Conservation (phyloP, 2,113 vertebrate species). For the Lycaon pictus region DNA sequence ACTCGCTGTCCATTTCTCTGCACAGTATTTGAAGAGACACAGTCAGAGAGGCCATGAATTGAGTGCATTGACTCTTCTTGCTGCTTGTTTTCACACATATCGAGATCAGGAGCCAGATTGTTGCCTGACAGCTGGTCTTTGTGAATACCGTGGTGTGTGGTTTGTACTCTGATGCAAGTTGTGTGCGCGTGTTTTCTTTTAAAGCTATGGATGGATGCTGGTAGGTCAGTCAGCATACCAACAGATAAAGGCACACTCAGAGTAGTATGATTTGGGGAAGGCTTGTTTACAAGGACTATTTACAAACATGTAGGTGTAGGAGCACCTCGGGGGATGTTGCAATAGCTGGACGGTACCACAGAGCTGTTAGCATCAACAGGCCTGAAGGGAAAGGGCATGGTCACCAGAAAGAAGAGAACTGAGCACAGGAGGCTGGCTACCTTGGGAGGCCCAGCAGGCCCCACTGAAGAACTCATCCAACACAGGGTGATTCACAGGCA, state of each 20-base stretch:
- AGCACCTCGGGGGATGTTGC: too few species aligned
- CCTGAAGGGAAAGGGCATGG: neutral
- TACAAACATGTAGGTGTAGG: neutral
- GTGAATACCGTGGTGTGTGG: neutral
- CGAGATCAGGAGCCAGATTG: neutral
- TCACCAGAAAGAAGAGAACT: neutral
- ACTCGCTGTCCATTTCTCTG: slow-evolving; percentile 11
- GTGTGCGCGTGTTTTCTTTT: neutral
- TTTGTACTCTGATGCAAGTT: neutral
- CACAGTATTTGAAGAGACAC: slow-evolving; percentile 15
- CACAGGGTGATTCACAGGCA: neutral
- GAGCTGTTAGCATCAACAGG: neutral
- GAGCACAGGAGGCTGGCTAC: neutral
- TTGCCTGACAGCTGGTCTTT: slow-evolving; percentile 49
- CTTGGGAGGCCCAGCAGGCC: neutral
- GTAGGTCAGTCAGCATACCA: neutral
- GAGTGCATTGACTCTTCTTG: neutral
- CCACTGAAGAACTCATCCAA: neutral
- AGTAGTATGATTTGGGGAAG: neutral
- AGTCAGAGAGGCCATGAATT: neutral
- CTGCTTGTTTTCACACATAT: neutral
- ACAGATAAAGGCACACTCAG: neutral
- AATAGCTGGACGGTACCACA: neutral
- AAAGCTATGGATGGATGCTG: slow-evolving; percentile 16
- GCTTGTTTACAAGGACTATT: neutral